A percentile compares a stretch with the other conserved stretches of the same genome.
Evolutionary conservation across 2,113 vertebrate species (phyloP).

Genomic region (Xiphorhynchus elegans): DNA sequence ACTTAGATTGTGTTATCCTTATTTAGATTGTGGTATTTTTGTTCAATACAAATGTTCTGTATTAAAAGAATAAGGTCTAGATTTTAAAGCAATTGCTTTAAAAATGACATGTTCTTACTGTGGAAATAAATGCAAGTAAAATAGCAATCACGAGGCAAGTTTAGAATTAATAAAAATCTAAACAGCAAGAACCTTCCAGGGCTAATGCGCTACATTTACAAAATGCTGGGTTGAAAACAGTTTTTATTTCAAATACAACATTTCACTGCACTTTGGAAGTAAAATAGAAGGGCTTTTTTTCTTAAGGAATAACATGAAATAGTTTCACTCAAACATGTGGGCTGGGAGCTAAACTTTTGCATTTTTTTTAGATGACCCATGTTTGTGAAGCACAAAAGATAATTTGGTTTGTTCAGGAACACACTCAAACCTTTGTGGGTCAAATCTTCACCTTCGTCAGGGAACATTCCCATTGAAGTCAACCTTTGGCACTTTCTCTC

Average conservation of each 20-base stretch:
- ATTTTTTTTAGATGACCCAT: not conserved
- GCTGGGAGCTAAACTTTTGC: not conserved
- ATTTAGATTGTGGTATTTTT: not conserved
- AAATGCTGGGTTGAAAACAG: not conserved
- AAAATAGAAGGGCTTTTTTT: not conserved
- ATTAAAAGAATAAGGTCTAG: not conserved
- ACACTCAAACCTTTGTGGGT: constrained; percentile 41
- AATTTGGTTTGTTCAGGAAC: not conserved
- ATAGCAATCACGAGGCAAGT: not conserved
- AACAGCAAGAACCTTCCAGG: not conserved
- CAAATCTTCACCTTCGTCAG: not conserved
- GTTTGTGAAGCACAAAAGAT: constrained; percentile 10
- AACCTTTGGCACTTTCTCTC: constrained; percentile 12
- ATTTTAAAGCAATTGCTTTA: not conserved
- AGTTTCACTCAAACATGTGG: not conserved
- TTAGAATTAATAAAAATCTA: not conserved
- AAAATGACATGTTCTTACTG: not conserved
- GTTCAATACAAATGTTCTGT: not conserved
- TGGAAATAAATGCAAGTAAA: not conserved
- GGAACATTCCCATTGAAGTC: constrained; percentile 21
- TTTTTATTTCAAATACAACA: not conserved
- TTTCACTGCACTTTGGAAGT: not conserved
- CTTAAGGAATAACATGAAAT: not conserved
- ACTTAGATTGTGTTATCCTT: not conserved
- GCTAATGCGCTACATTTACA: not conserved